Base-by-base conservation (phyloP, 2,113 vertebrate species). In the Chloropsis cyanopogon region DNA sequence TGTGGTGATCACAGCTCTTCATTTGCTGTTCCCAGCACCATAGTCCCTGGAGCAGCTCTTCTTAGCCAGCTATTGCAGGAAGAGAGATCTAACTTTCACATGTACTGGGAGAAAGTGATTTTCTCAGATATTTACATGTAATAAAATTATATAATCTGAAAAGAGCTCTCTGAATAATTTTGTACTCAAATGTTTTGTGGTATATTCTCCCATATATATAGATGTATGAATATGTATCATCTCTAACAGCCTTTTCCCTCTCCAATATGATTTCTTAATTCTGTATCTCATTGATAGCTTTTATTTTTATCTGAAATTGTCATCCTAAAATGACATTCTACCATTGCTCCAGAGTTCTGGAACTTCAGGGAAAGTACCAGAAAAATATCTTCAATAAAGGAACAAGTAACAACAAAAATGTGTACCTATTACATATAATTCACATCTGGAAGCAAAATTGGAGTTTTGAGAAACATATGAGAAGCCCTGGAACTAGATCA, bases 361-460 rank as follows among this genome's bases (percentile, higher is more conserved):
- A 31, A 69, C 21, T 71, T 37, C 9, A 60, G 19, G 6, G 11
- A 44, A 81, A 86, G 33, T 49, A 63, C 7, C 26, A 59, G 68
- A 81, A 92, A 86, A 39, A 73, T 16, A 8, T 4, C 14, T 92
- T 92, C 35, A 66, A 15, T 77, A 88, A 81, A 65, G 1, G 3
- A 88, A 44, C 13, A 81, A 80, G 26, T n/a, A 39, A 52, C 14
- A 81, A 56, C 10, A 77, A 82, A 75, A 77, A 90, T 31, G 14
- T 42, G 5, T n/a, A 52, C 31, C 33, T 93, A 33, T 82, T 85
- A 44, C 44, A 79, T 53, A 33, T 56, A 64, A 56, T 69, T 92
- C 44, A 92, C 13, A 84, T 49, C 87, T 97, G 92, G 60, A 78
- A 95, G 60, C 4, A 92, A 68, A 83, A 79, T 46, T 10, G 52